Evolutionary conservation across 2,888 invertebrate species (phyloP).

Genomic region (Pollenia amentaria): DNA sequence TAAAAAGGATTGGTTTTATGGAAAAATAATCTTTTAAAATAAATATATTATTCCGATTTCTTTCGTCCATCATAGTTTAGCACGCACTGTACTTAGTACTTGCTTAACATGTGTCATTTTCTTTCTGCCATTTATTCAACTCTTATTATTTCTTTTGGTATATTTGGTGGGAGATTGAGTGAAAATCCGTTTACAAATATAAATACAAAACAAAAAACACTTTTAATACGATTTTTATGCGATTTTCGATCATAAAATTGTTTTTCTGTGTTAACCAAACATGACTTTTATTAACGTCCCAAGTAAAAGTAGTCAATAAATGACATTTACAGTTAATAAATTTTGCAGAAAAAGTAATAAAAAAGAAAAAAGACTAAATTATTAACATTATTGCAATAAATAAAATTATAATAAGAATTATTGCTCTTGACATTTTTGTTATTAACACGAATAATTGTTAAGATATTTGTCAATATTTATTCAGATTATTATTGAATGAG

Average conservation of each 20-base stretch:
- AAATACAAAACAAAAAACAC: constrained; percentile 8
- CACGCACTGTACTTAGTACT: constrained; percentile 33
- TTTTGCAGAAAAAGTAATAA: constrained; percentile 23
- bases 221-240: constrained; percentile 71
- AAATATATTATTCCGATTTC: background rate
- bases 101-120: constrained; percentile 60
- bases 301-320: constrained; percentile 75
- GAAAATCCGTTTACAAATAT: constrained; percentile 43
- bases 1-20: no score
- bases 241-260: constrained; percentile 72
- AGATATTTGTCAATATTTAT: constrained; percentile 70
- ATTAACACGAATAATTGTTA: constrained; percentile 65
- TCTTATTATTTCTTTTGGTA: background rate
- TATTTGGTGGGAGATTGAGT: constrained; percentile 37
- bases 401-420: constrained; percentile 61
- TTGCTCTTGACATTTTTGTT: constrained; percentile 51
- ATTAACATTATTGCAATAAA: constrained; percentile 58
- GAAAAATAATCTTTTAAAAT: background rate
- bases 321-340: constrained; percentile 75
- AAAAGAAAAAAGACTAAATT: constrained; percentile 32
- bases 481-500: constrained; percentile 37
- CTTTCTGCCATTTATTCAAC: constrained; percentile 34
- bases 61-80: background rate
- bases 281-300: constrained; percentile 71
- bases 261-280: constrained; percentile 70